These are phyloP conservation scores for Ganaspis sp. DNA, from an alignment of 1,140 invertebrate genomes.

Conservation along the genomic window DNA sequence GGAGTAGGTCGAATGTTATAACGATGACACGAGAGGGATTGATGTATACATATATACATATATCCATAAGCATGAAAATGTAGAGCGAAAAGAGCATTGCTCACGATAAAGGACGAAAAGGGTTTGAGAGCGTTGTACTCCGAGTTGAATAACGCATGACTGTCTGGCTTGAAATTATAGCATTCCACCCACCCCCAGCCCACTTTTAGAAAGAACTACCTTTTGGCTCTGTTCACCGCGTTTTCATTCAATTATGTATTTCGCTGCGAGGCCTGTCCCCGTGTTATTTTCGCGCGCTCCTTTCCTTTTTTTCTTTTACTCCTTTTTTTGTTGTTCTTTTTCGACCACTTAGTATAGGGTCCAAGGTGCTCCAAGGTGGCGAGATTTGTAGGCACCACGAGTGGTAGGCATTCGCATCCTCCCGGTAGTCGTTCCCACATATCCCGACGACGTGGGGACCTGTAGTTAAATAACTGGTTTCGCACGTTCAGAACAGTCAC, in stretches of 20 bases:
- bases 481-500: constrained; percentile 57
- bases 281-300: constrained; percentile 47
- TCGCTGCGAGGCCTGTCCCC: constrained; percentile 42
- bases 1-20: constrained; percentile 7
- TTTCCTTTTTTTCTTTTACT: constrained; percentile 40
- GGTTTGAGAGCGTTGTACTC: constrained; percentile 47
- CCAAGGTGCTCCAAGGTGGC: constrained; percentile 9
- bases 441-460: constrained; percentile 32
- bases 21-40: constrained; percentile 39
- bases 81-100: constrained; percentile 45
- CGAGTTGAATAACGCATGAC: constrained; percentile 67
- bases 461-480: constrained; percentile 57
- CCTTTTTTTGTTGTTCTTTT: neutral
- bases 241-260: constrained; percentile 70
- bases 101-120: constrained; percentile 50
- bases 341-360: neutral
- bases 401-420: constrained; percentile 46
- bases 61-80: neutral
- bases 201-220: constrained; percentile 48
- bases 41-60: constrained; percentile 1
- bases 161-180: constrained; percentile 71
- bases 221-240: constrained; percentile 47
- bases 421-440: constrained; percentile 55
- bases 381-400: constrained; percentile 44
- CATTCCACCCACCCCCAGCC: constrained; percentile 41